Conservation (phyloP, 2,797 vertebrate species). For the Vultur gryphus region DNA sequence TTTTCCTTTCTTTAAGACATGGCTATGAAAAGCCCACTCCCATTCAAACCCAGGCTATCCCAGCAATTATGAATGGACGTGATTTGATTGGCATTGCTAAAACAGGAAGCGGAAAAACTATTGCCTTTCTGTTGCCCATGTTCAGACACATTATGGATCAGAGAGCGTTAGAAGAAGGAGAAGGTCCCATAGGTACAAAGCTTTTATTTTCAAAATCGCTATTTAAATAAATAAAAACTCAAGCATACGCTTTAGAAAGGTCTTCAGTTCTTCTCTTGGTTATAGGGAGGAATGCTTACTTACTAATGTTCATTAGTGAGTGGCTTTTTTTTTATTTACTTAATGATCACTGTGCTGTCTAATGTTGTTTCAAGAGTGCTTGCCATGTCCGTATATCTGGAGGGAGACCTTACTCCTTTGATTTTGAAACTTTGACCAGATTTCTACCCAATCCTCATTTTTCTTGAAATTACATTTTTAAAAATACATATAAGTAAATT, state of each 20-base stretch:
- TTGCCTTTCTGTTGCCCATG: conserved; percentile 97
- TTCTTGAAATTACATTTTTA: neutral
- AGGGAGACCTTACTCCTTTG: neutral
- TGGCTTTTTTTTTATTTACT: neutral
- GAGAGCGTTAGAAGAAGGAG: conserved; percentile 90
- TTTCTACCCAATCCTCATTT: neutral
- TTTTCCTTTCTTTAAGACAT: conserved; percentile 78
- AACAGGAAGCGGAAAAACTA: conserved; percentile 98
- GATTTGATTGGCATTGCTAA: conserved; percentile 98
- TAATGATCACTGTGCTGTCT: neutral
- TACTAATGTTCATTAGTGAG: neutral
- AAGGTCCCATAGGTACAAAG: conserved; percentile 90
- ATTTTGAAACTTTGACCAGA: neutral
- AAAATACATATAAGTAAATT: neutral
- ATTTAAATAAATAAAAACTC: neutral
- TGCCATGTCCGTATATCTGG: neutral
- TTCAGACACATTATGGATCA: conserved; percentile 99
- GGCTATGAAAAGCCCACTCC: conserved; percentile 96
- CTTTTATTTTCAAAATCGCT: neutral
- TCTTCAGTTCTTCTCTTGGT: neutral
- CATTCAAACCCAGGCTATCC: conserved; percentile 96
- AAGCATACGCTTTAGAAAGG: neutral
- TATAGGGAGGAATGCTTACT: neutral
- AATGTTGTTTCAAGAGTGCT: neutral
- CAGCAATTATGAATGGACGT: conserved; percentile 93